These are phyloP conservation scores for Porites evermanni DNA, from an alignment of 92 coral and sea anemone genomes.

Conservation along the genomic window DNA sequence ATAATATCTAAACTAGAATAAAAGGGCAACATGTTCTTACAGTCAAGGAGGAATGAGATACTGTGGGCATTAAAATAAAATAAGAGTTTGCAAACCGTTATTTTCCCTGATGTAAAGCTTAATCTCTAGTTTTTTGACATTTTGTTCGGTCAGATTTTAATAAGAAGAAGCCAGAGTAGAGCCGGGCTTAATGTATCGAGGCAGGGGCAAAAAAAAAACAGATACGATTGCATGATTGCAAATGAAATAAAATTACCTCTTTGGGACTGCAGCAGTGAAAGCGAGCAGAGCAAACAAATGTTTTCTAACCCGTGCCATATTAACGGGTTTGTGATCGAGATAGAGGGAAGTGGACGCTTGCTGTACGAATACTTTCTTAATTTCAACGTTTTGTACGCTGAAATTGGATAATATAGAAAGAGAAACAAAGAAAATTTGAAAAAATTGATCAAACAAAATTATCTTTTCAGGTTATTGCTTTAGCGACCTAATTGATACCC, in stretches of 20 bases:
- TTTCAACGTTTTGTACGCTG: not conserved
- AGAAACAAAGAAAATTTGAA: not conserved
- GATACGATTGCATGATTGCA: not conserved
- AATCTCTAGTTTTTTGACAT: too few relatives aligned
- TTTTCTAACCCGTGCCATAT: not conserved
- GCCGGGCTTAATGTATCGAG: not conserved
- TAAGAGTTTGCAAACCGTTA: not conserved
- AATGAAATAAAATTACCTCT: not conserved
- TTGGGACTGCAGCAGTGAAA: not conserved
- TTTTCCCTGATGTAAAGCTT: not conserved
- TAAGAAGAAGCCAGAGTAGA: not conserved
- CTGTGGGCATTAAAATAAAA: not conserved
- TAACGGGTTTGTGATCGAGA: not conserved
- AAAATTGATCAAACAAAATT: slow-evolving; percentile 1
- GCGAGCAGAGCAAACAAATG: not conserved
- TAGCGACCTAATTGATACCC: slow-evolving; percentile 29
- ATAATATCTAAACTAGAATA: not conserved
- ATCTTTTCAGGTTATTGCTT: not conserved
- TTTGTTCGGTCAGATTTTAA: not conserved
- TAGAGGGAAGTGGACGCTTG: not conserved
- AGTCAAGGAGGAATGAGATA: not conserved
- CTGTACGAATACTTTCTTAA: not conserved
- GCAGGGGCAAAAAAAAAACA: not conserved
- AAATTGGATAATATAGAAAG: not conserved
- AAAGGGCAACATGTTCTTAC: not conserved